Percentiles rank a stretch among this genome's conserved stretches.
These are phyloP conservation scores for Chloroceryle aenea DNA, from an alignment of 2,113 vertebrate species.

Conservation along the genomic window DNA sequence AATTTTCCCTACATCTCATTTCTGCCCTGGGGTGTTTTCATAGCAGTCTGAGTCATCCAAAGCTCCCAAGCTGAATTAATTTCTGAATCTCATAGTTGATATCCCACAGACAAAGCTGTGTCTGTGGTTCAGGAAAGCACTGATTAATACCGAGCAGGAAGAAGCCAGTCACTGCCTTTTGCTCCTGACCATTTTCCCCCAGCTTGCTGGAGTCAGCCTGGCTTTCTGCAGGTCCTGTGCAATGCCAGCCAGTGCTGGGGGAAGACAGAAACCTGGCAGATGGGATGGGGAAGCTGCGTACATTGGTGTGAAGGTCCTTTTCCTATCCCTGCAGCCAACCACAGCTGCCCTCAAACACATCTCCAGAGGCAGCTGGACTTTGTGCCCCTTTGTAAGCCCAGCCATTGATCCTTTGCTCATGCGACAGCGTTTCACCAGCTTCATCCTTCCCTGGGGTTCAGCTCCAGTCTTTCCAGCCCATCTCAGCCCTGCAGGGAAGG, in stretches of 20 bases:
- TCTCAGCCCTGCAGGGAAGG: neutral
- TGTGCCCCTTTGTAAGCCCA: neutral
- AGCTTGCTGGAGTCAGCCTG: neutral
- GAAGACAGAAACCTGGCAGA: neutral
- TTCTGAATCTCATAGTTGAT: conserved; percentile 14
- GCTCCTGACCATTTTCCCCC: rapidly evolving
- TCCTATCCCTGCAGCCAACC: neutral
- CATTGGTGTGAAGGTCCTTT: neutral
- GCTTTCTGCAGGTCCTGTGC: rapidly evolving
- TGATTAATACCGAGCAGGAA: rapidly evolving
- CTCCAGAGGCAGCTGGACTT: neutral
- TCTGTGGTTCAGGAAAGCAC: neutral
- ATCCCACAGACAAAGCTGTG: neutral
- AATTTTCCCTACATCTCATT: conserved; percentile 11
- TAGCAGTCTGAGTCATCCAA: conserved; percentile 42
- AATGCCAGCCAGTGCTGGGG: rapidly evolving
- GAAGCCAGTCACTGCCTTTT: neutral
- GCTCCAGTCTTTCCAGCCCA: neutral
- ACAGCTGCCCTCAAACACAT: neutral
- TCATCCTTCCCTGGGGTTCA: rapidly evolving
- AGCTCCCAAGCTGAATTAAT: conserved; percentile 35
- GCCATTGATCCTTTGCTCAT: rapidly evolving
- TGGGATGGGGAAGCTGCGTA: rapidly evolving
- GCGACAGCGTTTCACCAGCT: neutral
- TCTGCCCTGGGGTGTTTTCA: conserved; percentile 40